A percentile compares a stretch with the other conserved stretches of the same genome.
Evolutionary conservation across 2,888 invertebrate genomes (phyloP).

Genomic region (Caenorhabditis doughertyi): DNA sequence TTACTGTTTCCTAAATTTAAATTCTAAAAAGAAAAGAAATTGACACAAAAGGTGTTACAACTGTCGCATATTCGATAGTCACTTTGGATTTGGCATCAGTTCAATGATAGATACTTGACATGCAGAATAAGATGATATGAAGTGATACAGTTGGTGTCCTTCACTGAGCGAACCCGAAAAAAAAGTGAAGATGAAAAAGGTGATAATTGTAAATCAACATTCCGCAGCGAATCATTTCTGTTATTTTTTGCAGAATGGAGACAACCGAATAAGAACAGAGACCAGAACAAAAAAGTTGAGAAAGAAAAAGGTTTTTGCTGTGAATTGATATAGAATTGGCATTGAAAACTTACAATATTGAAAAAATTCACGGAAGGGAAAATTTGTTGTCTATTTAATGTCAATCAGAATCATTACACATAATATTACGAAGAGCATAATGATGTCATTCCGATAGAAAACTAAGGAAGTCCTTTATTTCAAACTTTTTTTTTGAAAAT

Average conservation of each 20-base stretch:
- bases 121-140: slow-evolving; percentile 24
- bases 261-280: not conserved
- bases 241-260: slow-evolving; percentile 21
- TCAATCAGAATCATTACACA: too few relatives aligned
- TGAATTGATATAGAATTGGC: too few relatives aligned
- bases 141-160: slow-evolving; percentile 44
- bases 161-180: slow-evolving; percentile 43
- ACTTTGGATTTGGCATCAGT: slow-evolving; percentile 3
- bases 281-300: too few relatives aligned
- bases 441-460: too few relatives aligned
- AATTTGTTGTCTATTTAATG: too few relatives aligned
- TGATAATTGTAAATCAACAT: slow-evolving; percentile 59
- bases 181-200: slow-evolving; percentile 25
- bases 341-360: too few relatives aligned
- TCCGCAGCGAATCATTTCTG: slow-evolving; percentile 47
- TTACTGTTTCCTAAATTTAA: not conserved
- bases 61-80: not conserved
- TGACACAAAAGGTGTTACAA: not conserved
- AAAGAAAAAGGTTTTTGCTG: too few relatives aligned
- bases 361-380: too few relatives aligned
- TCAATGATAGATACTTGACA: slow-evolving; percentile 43
- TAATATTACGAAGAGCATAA: too few relatives aligned
- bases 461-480: too few relatives aligned
- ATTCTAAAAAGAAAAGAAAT: not conserved
- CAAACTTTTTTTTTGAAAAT: too few relatives aligned